Percentiles rank a stretch among this genome's conserved stretches.
Evolutionary conservation across 2,113 vertebrate species (phyloP).

Genomic region (Circaetus gallicus): DNA sequence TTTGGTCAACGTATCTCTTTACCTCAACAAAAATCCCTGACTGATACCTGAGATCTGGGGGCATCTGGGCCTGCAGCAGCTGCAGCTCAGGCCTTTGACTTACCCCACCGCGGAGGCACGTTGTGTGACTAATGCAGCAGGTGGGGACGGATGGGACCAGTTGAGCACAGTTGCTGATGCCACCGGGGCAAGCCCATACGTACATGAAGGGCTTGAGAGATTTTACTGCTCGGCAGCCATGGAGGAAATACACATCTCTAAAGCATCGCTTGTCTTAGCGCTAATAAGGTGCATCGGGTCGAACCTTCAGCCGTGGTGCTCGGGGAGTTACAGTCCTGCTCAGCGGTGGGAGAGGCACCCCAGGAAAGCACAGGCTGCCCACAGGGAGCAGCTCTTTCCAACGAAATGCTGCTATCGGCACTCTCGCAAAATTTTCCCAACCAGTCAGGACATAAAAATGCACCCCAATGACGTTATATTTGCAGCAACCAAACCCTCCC

Average conservation of each 20-base stretch:
- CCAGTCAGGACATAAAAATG: neutral
- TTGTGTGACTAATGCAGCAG: neutral
- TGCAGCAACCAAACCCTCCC: neutral
- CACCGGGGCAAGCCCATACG: neutral
- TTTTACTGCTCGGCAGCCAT: neutral
- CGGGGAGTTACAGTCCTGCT: neutral
- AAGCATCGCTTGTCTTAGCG: rapidly evolving
- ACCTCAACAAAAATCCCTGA: neutral
- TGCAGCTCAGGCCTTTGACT: slow-evolving; percentile 44
- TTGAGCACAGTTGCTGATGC: neutral
- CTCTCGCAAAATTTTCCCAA: neutral
- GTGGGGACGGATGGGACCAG: neutral
- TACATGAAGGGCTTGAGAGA: neutral
- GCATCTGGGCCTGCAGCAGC: slow-evolving; percentile 26
- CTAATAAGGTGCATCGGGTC: rapidly evolving
- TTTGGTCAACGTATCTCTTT: neutral
- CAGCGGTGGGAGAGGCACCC: neutral
- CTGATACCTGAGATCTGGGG: slow-evolving; percentile 11
- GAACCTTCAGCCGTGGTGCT: neutral
- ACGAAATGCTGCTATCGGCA: neutral
- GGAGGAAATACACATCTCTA: neutral
- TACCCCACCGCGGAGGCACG: neutral
- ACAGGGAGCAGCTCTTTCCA: neutral
- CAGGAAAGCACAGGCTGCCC: neutral
- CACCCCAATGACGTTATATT: neutral